phyloP scores from a whole-genome alignment of 2,113 vertebrate genomes.

The Leiothrix lutea region DNA sequence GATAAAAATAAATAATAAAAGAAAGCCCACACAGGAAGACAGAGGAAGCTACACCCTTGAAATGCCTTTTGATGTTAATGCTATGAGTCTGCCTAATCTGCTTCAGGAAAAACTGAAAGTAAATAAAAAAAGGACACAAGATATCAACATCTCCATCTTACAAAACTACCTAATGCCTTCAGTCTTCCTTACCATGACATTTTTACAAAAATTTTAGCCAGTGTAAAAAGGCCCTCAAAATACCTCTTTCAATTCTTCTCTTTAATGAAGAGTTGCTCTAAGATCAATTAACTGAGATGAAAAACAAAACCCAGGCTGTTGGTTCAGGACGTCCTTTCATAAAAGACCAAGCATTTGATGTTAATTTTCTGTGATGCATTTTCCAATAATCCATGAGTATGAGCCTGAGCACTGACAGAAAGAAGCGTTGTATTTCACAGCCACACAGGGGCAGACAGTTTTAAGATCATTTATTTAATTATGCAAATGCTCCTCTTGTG shows the following conservation, averaged over 20 bases:
- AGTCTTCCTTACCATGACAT: neutral
- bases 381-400: conserved; percentile 42
- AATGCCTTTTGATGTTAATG: conserved; percentile 32
- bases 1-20: conserved; percentile 1
- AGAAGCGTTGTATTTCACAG: conserved; percentile 64
- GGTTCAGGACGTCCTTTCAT: conserved; percentile 10
- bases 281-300: conserved; percentile 54
- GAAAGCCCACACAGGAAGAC: neutral
- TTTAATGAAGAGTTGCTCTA: conserved; percentile 31
- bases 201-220: neutral
- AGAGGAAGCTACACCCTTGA: neutral
- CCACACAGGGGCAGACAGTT: conserved; percentile 55
- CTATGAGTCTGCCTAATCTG: neutral
- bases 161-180: neutral
- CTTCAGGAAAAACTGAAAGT: neutral
- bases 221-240: neutral
- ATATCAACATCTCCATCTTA: neutral
- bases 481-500: conserved; percentile 70
- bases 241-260: neutral
- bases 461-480: conserved; percentile 74
- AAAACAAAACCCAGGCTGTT: conserved; percentile 50
- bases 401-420: conserved; percentile 54
- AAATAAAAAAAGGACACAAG: neutral
- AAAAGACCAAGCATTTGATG: conserved; percentile 50
- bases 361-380: conserved; percentile 38